Conservation (phyloP, 1,140 invertebrate species). For the Sweltsa coloradensis region DNA sequence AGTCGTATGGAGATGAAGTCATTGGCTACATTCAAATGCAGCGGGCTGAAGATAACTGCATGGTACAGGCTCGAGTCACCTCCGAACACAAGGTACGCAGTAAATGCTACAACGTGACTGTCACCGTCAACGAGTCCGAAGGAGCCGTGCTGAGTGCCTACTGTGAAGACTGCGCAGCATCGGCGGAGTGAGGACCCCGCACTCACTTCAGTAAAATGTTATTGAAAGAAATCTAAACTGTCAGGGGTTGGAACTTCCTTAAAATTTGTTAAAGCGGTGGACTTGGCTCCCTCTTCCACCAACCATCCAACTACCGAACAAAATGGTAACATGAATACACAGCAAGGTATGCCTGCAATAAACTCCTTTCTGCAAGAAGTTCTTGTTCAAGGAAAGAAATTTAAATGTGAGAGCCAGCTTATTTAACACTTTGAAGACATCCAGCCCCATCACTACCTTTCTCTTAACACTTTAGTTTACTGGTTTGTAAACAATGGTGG, state of each 20-base stretch:
- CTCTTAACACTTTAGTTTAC: no score
- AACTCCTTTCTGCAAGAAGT: no score
- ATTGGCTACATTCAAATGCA: constrained; percentile 24
- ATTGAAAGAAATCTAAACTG: constrained; percentile 25
- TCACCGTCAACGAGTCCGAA: neutral
- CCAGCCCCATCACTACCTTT: no score
- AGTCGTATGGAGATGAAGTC: constrained; percentile 24
- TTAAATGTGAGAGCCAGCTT: no score
- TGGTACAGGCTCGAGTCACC: constrained; percentile 20
- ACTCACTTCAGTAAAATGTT: constrained; percentile 25
- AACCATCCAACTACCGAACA: no score
- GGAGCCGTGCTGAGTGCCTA: neutral
- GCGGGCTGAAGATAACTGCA: constrained; percentile 19
- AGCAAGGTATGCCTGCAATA: no score
- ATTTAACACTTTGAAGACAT: no score
- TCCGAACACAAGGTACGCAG: constrained; percentile 27
- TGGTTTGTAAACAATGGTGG: no score
- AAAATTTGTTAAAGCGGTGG: constrained; percentile 17
- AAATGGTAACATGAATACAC: no score
- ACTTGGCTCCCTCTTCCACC: constrained; percentile 10
- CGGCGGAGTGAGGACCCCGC: constrained; percentile 28
- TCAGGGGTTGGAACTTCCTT: constrained; percentile 16
- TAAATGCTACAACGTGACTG: neutral
- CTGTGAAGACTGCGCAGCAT: no score
- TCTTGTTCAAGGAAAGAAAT: no score